Evolutionary conservation across 2,797 vertebrate genomes (phyloP).

Genomic region (Pangasius larnaudii): DNA sequence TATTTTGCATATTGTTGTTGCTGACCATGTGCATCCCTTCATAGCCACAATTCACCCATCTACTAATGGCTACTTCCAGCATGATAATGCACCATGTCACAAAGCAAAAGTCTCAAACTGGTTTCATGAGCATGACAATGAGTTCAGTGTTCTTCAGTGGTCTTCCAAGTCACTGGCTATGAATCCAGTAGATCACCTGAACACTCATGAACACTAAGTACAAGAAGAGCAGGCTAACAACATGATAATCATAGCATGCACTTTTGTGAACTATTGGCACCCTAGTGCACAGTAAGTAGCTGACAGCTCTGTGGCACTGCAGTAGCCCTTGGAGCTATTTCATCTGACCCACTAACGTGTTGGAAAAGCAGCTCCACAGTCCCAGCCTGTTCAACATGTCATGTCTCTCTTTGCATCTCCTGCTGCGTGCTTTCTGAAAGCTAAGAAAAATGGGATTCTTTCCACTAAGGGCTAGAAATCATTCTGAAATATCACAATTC

Average conservation of each 20-base stretch:
- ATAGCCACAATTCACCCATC: neutral
- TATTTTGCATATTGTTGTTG: neutral
- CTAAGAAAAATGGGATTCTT: slow-evolving; percentile 36
- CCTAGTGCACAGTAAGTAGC: slow-evolving; percentile 37
- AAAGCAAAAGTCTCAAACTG: no score
- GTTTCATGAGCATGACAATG: no score
- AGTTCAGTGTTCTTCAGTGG: neutral
- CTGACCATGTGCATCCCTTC: neutral
- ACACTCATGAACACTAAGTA: slow-evolving; percentile 28
- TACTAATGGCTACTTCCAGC: neutral
- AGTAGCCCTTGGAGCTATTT: slow-evolving; percentile 42
- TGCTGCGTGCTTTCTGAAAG: slow-evolving; percentile 38
- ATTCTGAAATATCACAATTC: slow-evolving; percentile 33
- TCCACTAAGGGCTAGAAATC: slow-evolving; percentile 35
- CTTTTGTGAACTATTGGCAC: slow-evolving; percentile 37
- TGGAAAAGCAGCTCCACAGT: slow-evolving; percentile 36
- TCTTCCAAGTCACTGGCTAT: neutral
- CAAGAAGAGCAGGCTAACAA: slow-evolving; percentile 36
- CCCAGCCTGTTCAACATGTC: slow-evolving; percentile 46
- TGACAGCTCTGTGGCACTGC: slow-evolving; percentile 29
- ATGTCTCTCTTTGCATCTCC: slow-evolving; percentile 43
- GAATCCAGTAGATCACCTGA: no score
- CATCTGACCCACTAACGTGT: neutral
- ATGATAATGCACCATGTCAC: no score
- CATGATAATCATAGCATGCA: slow-evolving; percentile 41